Percentiles rank a stretch among this genome's conserved stretches.
These are phyloP conservation scores for Halcyon chelicuti DNA, from an alignment of 2,797 vertebrate species.

Conservation along the genomic window DNA sequence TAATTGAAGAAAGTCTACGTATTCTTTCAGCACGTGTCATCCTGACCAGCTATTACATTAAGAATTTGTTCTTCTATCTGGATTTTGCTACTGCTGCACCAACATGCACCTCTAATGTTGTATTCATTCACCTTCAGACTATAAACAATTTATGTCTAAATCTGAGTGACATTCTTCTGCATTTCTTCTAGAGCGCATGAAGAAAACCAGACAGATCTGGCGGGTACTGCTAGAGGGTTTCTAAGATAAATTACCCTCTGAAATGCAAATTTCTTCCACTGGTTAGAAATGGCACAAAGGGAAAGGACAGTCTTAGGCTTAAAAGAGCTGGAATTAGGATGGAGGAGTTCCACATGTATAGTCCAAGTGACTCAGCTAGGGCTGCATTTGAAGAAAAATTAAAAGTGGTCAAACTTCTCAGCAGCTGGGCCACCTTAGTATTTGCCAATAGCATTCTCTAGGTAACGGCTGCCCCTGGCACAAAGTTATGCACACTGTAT, in stretches of 20 bases:
- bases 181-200: background rate
- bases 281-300: background rate
- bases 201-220: background rate
- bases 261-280: fast-evolving
- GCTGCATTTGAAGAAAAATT: background rate
- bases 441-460: background rate
- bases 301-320: background rate
- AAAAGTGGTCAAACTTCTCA: background rate
- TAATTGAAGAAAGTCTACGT: background rate
- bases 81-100: background rate
- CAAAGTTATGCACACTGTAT: background rate
- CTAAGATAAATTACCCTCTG: background rate
- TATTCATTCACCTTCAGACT: background rate
- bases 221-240: background rate
- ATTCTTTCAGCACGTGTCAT: background rate
- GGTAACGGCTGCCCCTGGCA: background rate
- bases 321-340: background rate
- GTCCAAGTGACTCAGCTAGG: background rate
- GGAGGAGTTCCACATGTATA: background rate
- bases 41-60: background rate
- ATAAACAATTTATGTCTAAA: fast-evolving
- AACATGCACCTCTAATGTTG: fast-evolving
- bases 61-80: background rate
- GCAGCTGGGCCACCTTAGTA: background rate
- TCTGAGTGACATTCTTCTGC: background rate